A percentile compares a stretch with the other conserved stretches of the same genome.
phyloP scores from a whole-genome alignment of 2,888 invertebrate species.

The Orthonychiurus folsomi region DNA sequence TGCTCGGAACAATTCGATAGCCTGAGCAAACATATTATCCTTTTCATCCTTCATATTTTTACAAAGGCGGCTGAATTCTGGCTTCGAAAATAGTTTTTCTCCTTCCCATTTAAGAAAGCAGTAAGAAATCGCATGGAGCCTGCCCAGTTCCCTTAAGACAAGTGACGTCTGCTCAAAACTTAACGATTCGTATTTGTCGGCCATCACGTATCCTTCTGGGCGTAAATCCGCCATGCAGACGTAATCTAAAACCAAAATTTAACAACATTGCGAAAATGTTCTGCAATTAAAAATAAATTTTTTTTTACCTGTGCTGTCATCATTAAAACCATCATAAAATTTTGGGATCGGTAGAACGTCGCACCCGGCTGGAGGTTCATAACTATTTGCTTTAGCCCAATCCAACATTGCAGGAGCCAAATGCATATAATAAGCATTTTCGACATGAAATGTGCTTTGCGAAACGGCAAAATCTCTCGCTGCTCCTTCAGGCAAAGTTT shows the following conservation, averaged over 20 bases:
- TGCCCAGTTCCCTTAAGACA: slow-evolving; percentile 25
- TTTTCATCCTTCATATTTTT: neutral
- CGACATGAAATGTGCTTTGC: slow-evolving; percentile 21
- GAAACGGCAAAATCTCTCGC: slow-evolving; percentile 12
- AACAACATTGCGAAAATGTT: too few relatives aligned
- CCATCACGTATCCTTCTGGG: slow-evolving; percentile 30
- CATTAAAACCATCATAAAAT: slow-evolving; percentile 24
- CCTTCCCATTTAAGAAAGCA: slow-evolving; percentile 23
- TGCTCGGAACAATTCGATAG: neutral
- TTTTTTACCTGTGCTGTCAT: slow-evolving; percentile 27
- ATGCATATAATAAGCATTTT: slow-evolving; percentile 21
- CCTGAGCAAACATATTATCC: neutral
- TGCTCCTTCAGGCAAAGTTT: slow-evolving; percentile 20
- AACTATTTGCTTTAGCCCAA: neutral
- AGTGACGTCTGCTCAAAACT: slow-evolving; percentile 19
- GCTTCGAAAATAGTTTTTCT: slow-evolving; percentile 9
- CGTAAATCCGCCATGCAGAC: slow-evolving; percentile 31
- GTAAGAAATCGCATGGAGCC: slow-evolving; percentile 29
- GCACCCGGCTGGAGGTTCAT: neutral
- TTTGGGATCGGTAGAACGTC: slow-evolving; percentile 23
- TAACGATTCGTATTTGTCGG: slow-evolving; percentile 24
- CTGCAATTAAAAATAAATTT: too few relatives aligned
- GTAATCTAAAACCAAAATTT: too few relatives aligned
- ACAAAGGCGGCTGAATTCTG: neutral
- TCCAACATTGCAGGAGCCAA: slow-evolving; percentile 15